Conservation (phyloP, 2,113 vertebrate genomes). For the Crocuta crocuta region DNA sequence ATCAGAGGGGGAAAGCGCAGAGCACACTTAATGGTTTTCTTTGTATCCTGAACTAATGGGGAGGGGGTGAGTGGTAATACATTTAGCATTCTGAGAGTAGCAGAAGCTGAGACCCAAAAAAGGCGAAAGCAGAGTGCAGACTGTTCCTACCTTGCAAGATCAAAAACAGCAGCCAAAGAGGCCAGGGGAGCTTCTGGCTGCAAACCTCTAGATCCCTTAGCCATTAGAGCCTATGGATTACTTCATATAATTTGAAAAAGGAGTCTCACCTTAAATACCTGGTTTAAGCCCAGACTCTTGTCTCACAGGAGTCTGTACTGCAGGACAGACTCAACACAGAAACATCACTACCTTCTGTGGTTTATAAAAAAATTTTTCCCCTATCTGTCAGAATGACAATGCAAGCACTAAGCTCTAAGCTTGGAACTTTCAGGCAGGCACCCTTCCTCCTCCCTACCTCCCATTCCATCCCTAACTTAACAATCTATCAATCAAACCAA, state of each 20-base stretch:
- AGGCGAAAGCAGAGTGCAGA: background rate
- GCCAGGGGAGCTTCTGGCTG: background rate
- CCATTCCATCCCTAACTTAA: conserved; percentile 65
- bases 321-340: background rate
- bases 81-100: background rate
- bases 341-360: conserved; percentile 22
- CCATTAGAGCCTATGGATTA: background rate
- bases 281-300: background rate
- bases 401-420: conserved; percentile 58
- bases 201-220: conserved; percentile 52
- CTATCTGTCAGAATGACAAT: conserved; percentile 56
- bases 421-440: conserved; percentile 51
- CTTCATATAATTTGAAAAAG: background rate
- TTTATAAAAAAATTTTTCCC: background rate
- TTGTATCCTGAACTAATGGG: conserved; percentile 44
- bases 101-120: background rate
- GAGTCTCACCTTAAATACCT: conserved; percentile 17
- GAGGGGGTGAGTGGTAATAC: background rate
- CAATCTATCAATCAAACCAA: conserved; percentile 84
- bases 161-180: conserved; percentile 48
- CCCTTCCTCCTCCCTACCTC: conserved; percentile 62
- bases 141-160: conserved; percentile 2
- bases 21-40: background rate
- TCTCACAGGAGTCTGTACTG: background rate
- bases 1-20: conserved; percentile 10